A percentile compares a stretch with the other conserved stretches of the same genome.
Conservation (phyloP, 2,113 vertebrate genomes). For the Microtus oregoni region DNA sequence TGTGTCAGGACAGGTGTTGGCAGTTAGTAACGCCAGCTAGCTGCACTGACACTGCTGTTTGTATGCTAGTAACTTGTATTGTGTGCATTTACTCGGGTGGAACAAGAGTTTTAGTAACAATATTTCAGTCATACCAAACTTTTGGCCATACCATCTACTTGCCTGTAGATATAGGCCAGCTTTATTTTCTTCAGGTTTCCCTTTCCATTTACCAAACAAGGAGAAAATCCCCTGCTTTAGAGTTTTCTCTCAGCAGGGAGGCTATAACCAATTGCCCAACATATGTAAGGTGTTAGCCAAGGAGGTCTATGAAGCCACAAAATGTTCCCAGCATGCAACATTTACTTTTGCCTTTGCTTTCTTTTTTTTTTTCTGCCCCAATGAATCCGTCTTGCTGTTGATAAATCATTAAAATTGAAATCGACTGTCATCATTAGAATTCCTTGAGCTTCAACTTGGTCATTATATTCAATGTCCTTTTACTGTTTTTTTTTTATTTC, state of each 20-base stretch:
- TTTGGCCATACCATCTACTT: neutral
- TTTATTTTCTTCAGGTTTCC: neutral
- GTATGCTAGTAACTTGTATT: neutral
- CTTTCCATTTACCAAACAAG: neutral
- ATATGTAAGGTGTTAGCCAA: neutral
- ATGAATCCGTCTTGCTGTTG: neutral
- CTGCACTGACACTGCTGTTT: neutral
- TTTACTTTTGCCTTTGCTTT: neutral
- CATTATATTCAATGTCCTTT: neutral
- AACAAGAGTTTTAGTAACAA: neutral
- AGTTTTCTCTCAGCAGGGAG: neutral
- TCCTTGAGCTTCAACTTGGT: neutral
- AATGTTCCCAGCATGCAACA: neutral
- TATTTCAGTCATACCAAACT: neutral
- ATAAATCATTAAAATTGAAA: neutral
- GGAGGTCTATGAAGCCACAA: neutral
- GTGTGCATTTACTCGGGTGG: neutral
- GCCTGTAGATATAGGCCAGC: neutral
- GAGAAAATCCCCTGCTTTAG: neutral
- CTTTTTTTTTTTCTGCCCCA: neutral
- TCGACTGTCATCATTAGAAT: neutral
- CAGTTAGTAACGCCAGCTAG: neutral
- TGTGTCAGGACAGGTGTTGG: no score
- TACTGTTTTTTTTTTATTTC: slow-evolving; percentile 22
- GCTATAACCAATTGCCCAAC: neutral